These are phyloP conservation scores for Timema cristinae DNA, from an alignment of 2,888 invertebrate genomes.

Conservation along the genomic window DNA sequence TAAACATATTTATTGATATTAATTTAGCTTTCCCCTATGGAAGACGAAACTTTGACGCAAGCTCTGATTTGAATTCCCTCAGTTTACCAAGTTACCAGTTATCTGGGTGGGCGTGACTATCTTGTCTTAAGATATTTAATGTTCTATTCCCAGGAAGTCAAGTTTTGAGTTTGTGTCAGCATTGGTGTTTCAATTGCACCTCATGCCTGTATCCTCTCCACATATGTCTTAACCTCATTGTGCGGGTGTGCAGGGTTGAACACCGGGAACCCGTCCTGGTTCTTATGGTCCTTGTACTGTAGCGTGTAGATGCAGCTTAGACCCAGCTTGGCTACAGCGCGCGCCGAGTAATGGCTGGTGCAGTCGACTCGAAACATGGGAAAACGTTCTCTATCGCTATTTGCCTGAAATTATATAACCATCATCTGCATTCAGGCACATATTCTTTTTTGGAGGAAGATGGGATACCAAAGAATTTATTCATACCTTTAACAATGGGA, in stretches of 20 bases:
- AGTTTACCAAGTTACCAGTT: no score
- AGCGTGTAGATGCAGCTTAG: slow-evolving; percentile 64
- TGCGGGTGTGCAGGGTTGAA: slow-evolving; percentile 65
- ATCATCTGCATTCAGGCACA: neutral
- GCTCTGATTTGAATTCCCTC: no score
- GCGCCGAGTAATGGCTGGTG: slow-evolving; percentile 71
- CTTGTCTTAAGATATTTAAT: no score
- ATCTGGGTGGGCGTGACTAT: no score
- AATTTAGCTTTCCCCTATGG: no score
- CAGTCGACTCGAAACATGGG: slow-evolving; percentile 66
- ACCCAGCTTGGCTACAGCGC: slow-evolving; percentile 65
- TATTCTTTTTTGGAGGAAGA: no score
- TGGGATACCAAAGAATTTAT: no score
- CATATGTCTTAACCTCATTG: slow-evolving; percentile 54
- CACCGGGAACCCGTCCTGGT: slow-evolving; percentile 58
- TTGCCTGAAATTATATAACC: slow-evolving; percentile 50
- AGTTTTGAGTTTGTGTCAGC: no score
- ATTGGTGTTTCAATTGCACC: neutral
- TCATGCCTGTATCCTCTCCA: slow-evolving; percentile 34
- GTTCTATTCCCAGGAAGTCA: no score
- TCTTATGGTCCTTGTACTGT: slow-evolving; percentile 59
- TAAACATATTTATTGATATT: no score
- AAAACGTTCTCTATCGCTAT: slow-evolving; percentile 51
- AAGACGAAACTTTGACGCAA: no score
- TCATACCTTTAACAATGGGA: no score